Evolutionary conservation across 2,113 vertebrate genomes (phyloP), one percentile per base, ranked within the genome.

Genomic region (Damaliscus lunatus): DNA sequence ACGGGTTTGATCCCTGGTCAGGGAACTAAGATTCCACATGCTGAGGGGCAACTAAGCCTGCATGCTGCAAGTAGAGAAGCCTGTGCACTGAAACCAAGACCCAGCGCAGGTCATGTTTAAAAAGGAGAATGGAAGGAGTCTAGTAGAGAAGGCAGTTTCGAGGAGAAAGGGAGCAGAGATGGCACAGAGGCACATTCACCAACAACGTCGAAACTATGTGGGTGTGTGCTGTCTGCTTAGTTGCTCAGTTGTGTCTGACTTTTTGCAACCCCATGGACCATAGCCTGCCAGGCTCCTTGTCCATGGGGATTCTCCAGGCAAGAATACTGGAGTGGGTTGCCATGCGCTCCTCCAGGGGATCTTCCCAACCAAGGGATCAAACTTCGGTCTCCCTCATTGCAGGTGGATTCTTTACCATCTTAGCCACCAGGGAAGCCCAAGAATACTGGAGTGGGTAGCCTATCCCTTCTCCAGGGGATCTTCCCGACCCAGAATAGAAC

Each of bases 71-170:
- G 36, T 7, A 43, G 23, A 74, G 71, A 74, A 74, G 71, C 71
- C 71, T 74, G 36, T 74, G 21, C 12, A 7, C 36, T 2, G 40
- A 25, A 43, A 43, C 71, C 11, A 40, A 25, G 36, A 43, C 71
- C 71, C 40, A 77, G 23, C 0, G 6, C 71, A 7, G 71, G 40
- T 43, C 3, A 7, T 0, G 12, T 77, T 43, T 27, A 27, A 43
- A 77, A 43, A 74, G 21, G 36, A 12, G 77, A 46, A n/a, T 6
- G 53, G 60, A 55, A 78, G 85, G 80, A 21, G n/a, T 6, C 78
- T 71, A 46, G 43, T 19, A 59, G 86, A 67, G 10, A 84, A 52
- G 50, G 57, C 60, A 48, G 80, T 23, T 40, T 77, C 3, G 25
- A 33, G 50, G 40, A 48, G 40, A 53, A 33, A 29, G 33, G 16